These are phyloP conservation scores for Nymphalis polychloros DNA, from an alignment of 2,888 invertebrate genomes.

Conservation along the genomic window DNA sequence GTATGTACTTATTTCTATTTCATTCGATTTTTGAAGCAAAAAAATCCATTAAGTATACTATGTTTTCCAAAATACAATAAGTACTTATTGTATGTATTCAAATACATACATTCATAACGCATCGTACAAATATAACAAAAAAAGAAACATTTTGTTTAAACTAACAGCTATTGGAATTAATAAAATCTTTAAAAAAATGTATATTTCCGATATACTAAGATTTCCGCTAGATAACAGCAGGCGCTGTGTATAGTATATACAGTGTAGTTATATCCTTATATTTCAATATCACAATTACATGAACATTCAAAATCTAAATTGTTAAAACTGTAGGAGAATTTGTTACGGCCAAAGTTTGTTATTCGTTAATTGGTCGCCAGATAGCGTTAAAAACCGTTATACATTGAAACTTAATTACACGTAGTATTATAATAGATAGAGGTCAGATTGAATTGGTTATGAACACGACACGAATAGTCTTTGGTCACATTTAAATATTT, in stretches of 20 bases:
- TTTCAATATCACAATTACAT: constrained; percentile 67
- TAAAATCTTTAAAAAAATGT: no score
- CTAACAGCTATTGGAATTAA: no score
- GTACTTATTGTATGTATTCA: no score
- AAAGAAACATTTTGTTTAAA: no score
- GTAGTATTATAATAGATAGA: not conserved
- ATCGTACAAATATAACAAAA: no score
- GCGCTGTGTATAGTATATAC: constrained; percentile 25
- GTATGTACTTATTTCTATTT: not conserved
- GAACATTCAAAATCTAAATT: constrained; percentile 71
- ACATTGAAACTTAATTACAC: constrained; percentile 39
- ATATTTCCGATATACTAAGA: no score
- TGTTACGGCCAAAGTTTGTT: constrained; percentile 75
- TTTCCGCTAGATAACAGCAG: no score
- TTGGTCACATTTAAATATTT: constrained; percentile 70
- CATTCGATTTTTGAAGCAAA: not conserved
- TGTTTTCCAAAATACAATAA: no score
- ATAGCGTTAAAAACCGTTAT: constrained; percentile 50
- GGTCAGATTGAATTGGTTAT: constrained; percentile 41
- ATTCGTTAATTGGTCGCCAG: constrained; percentile 75
- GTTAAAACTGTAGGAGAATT: constrained; percentile 80
- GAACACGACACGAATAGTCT: constrained; percentile 45
- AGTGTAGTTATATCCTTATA: constrained; percentile 36
- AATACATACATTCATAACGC: no score
- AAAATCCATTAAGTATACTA: not conserved